phyloP scores from a whole-genome alignment of 2,113 vertebrate species.

The Brienomyrus brachyistius region DNA sequence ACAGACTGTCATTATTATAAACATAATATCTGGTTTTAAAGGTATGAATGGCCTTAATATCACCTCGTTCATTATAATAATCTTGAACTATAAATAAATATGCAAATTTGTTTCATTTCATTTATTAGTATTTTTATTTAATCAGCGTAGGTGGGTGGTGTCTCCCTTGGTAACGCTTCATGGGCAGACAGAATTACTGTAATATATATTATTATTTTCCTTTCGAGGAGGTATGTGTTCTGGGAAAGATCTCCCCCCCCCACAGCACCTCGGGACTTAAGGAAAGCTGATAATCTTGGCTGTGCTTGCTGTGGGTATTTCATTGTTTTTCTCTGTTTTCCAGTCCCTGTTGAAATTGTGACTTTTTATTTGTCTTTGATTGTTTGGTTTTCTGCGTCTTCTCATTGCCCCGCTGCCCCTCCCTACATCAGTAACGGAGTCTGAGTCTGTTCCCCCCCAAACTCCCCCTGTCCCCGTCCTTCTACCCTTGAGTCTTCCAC shows the following conservation, averaged over 20 bases:
- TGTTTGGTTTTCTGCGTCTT: background rate
- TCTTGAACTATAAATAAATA: background rate
- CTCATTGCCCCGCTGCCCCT: background rate
- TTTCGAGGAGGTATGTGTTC: background rate
- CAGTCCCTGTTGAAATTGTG: background rate
- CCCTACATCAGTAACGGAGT: background rate
- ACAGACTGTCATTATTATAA: background rate
- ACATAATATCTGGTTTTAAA: background rate
- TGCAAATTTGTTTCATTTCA: background rate
- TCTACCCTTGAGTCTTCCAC: background rate
- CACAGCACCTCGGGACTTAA: background rate
- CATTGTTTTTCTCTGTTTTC: background rate
- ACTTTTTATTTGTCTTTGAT: background rate
- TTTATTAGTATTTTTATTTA: background rate
- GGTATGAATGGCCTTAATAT: background rate
- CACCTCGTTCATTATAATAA: background rate
- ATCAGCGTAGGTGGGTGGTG: background rate
- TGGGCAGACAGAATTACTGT: background rate
- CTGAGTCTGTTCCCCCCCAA: background rate
- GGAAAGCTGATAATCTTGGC: background rate
- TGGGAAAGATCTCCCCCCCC: background rate
- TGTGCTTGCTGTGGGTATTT: background rate
- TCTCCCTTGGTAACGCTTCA: background rate
- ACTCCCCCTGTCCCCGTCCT: background rate
- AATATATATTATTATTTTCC: background rate